Conservation (phyloP, 2,797 vertebrate genomes). For the Chrosomus eos region DNA sequence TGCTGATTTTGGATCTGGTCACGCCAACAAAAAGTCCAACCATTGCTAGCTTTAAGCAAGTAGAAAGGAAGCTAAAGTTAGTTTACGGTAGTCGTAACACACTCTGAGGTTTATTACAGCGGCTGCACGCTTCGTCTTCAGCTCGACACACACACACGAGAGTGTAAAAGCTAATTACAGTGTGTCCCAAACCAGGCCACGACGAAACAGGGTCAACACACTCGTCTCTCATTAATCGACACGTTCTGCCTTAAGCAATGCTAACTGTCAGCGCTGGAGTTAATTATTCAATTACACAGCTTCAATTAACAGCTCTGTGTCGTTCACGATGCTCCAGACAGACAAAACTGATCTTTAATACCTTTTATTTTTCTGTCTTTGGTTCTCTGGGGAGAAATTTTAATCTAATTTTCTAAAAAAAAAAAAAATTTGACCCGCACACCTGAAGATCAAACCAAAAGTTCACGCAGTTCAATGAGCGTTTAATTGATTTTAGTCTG, state of each 20-base stretch:
- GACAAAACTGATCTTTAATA: conserved; percentile 6
- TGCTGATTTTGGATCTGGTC: not conserved
- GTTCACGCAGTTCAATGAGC: not conserved
- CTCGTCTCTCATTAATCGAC: conserved; percentile 60
- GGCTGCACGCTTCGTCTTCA: conserved; percentile 47
- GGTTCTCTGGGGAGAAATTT: conserved; percentile 40
- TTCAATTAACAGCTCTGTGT: conserved; percentile 50
- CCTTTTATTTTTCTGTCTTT: conserved; percentile 27
- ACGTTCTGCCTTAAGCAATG: conserved; percentile 54
- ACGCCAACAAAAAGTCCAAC: not conserved
- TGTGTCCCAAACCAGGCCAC: conserved; percentile 66
- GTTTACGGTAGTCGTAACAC: conserved; percentile 36
- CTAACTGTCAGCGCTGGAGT: conserved; percentile 44
- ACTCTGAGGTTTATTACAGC: conserved; percentile 66
- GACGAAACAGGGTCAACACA: conserved; percentile 68
- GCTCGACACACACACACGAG: conserved; percentile 48
- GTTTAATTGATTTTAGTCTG: conserved; percentile 14
- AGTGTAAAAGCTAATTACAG: conserved; percentile 68
- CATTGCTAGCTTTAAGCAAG: not conserved
- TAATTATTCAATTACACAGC: conserved; percentile 58
- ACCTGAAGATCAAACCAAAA: conserved; percentile 18
- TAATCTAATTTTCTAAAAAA: conserved; percentile 51
- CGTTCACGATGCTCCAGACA: conserved; percentile 16
- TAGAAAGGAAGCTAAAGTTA: not conserved
- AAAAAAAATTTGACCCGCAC: conserved; percentile 21